Evolutionary conservation across 1,140 invertebrate genomes (phyloP).

Genomic region (Drosophila mojavensis): DNA sequence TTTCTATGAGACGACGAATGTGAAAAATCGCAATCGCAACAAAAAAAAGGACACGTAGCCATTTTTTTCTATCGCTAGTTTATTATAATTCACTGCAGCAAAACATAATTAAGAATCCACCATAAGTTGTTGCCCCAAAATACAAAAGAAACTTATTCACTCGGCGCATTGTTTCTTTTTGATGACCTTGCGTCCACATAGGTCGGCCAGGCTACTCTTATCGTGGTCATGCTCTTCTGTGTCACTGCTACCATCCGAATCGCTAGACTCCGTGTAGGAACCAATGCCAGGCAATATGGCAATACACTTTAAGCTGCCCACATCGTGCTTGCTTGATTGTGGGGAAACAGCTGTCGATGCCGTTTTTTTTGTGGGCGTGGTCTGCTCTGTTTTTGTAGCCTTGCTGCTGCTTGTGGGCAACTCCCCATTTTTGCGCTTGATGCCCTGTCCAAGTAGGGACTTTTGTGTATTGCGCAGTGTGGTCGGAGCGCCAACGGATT

Average conservation of each 20-base stretch:
- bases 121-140: conserved; percentile 41
- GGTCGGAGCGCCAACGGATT: conserved; percentile 37
- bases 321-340: conserved; percentile 53
- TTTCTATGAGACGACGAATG: conserved; percentile 96
- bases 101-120: conserved; percentile 56
- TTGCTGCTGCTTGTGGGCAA: conserved; percentile 55
- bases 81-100: conserved; percentile 62
- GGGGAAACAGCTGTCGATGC: conserved; percentile 1
- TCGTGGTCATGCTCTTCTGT: conserved; percentile 84
- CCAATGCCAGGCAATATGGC: conserved; percentile 91
- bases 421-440: conserved; percentile 87
- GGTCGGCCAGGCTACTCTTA: conserved; percentile 84
- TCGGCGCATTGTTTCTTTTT: conserved; percentile 82
- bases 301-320: conserved; percentile 87
- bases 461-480: conserved; percentile 68
- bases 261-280: conserved; percentile 89
- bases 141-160: conserved; percentile 18
- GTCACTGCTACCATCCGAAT: conserved; percentile 88
- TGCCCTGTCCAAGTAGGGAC: conserved; percentile 64
- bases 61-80: conserved; percentile 46
- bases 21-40: conserved; percentile 89
- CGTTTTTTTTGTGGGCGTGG: conserved; percentile 1
- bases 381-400: conserved; percentile 3
- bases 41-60: conserved; percentile 72
- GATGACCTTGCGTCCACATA: conserved; percentile 86